Evolutionary conservation across 2,888 invertebrate genomes (phyloP).

Genomic region (Steinernema hermaphroditum): DNA sequence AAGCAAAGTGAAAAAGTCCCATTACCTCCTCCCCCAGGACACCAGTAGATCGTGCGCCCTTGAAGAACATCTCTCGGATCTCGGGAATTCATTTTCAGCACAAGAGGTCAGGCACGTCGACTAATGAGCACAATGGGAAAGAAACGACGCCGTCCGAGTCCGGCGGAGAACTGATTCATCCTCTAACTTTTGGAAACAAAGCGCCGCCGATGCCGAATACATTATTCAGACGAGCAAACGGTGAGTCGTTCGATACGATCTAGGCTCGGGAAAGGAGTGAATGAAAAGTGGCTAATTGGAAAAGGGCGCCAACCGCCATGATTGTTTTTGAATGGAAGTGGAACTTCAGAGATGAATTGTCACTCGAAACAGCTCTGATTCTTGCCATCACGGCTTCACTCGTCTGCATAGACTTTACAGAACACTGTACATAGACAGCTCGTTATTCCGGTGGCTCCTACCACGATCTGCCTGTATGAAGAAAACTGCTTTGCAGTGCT

Average conservation of each 20-base stretch:
- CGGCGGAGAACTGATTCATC: background rate
- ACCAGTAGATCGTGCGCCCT: constrained; percentile 35
- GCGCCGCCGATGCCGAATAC: background rate
- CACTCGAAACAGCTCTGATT: too few species aligned
- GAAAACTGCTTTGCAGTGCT: background rate
- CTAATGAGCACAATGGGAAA: background rate
- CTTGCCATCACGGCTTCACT: too few species aligned
- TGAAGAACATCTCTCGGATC: background rate
- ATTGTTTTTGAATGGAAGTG: too few species aligned
- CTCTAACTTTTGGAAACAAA: constrained; percentile 9
- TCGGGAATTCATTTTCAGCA: background rate
- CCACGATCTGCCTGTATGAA: background rate
- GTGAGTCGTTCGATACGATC: too few species aligned
- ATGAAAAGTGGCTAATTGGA: too few species aligned
- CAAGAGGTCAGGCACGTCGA: background rate
- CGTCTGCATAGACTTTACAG: too few species aligned
- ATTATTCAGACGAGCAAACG: background rate
- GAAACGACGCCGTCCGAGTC: background rate
- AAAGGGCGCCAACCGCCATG: too few species aligned
- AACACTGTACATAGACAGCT: too few species aligned
- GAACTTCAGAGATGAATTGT: too few species aligned
- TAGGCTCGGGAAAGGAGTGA: too few species aligned
- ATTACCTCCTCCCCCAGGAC: constrained; percentile 32
- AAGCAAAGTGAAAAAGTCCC: background rate
- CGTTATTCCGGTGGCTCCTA: background rate